phyloP scores from a whole-genome alignment of 2,797 vertebrate species.

The Sebastes cheni region DNA sequence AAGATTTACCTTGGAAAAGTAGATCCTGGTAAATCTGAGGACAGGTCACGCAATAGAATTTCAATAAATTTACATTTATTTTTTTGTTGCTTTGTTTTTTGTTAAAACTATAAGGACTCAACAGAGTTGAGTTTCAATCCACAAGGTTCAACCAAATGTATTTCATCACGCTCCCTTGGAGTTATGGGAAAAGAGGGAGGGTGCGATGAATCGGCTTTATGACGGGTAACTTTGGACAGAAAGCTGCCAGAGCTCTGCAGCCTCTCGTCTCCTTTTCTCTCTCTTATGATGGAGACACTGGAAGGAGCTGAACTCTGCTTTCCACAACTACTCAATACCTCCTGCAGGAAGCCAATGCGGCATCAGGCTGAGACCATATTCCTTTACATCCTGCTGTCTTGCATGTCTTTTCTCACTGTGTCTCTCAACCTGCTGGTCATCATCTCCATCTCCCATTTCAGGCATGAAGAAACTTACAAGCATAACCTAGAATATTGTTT shows the following conservation, averaged over 20 bases:
- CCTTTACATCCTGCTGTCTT: conserved; percentile 34
- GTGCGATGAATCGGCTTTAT: not conserved
- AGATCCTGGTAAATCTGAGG: no score
- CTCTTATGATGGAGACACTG: conserved; percentile 1
- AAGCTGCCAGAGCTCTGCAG: not conserved
- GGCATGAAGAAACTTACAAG: not conserved
- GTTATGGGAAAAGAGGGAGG: not conserved
- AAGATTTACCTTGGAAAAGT: no score
- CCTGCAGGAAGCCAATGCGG: conserved; percentile 15
- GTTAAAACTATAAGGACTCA: no score
- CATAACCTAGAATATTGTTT: not conserved
- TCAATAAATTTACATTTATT: no score
- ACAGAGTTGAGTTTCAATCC: not conserved
- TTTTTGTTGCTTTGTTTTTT: no score
- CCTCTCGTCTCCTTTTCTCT: not conserved
- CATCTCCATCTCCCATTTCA: conserved; percentile 51
- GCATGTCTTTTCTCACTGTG: conserved; percentile 21
- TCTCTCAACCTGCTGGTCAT: conserved; percentile 42
- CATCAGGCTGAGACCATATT: not conserved
- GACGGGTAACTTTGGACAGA: not conserved
- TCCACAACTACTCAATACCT: conserved; percentile 27
- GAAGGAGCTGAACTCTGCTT: conserved; percentile 31
- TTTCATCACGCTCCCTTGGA: not conserved
- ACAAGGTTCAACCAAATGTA: not conserved
- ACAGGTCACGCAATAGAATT: no score